A percentile compares a stretch with the other conserved stretches of the same genome.
These are phyloP conservation scores for human DNA, from an alignment of 2,113 vertebrate genomes.

Conservation along the genomic window DNA sequence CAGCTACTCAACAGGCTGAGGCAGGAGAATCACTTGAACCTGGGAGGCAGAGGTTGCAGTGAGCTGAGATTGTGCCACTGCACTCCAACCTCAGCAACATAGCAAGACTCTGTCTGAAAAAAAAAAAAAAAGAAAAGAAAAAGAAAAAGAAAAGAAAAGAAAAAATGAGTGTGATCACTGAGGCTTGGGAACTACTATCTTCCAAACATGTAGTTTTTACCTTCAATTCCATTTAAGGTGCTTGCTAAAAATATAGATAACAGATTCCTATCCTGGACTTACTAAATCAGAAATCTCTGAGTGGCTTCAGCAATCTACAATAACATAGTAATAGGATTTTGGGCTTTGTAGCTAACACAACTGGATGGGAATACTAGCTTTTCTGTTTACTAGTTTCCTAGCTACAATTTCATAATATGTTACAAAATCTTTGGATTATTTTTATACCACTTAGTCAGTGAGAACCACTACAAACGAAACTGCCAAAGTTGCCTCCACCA, in stretches of 20 bases:
- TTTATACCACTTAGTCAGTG: background rate
- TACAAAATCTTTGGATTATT: background rate
- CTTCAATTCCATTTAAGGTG: background rate
- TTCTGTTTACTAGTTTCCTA: background rate
- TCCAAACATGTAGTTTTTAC: background rate
- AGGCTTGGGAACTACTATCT: background rate
- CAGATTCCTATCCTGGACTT: background rate
- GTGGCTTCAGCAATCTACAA: background rate
- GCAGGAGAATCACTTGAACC: too few relatives aligned
- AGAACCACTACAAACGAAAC: background rate
- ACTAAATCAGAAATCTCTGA: background rate
- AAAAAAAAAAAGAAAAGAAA: too few relatives aligned
- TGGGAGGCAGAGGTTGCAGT: too few relatives aligned
- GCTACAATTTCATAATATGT: background rate
- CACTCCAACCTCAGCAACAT: too few relatives aligned
- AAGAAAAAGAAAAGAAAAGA: too few relatives aligned
- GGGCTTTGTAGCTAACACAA: background rate
- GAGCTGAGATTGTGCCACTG: too few relatives aligned
- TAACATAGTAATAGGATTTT: background rate
- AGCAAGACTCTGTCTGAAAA: too few relatives aligned
- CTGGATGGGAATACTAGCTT: background rate
- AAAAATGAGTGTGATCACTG: background rate
- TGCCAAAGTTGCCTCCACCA: background rate
- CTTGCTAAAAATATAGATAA: background rate
- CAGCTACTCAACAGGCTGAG: too few relatives aligned